Evolutionary conservation across 2,113 vertebrate genomes (phyloP).

Genomic region (Pachypanchax playfairii): DNA sequence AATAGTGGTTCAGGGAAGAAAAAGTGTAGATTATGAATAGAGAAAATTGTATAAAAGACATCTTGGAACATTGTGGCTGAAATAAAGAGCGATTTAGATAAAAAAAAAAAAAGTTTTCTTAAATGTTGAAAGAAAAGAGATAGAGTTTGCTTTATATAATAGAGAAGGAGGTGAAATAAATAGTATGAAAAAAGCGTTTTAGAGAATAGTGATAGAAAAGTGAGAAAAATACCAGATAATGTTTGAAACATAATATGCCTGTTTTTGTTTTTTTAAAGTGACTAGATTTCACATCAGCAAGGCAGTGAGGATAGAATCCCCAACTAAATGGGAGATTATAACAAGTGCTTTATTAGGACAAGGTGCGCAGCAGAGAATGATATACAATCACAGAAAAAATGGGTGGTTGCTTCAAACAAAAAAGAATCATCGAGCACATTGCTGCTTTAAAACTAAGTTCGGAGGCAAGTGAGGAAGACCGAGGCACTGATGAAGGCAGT

Average conservation of each 20-base stretch:
- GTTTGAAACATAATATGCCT: too few relatives aligned
- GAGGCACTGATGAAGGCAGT: not conserved
- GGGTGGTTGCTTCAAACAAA: conserved; percentile 2
- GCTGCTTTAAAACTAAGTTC: conserved; percentile 1
- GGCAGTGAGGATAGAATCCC: conserved; percentile 25
- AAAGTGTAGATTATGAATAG: conserved; percentile 26
- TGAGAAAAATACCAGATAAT: not conserved
- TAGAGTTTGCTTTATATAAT: not conserved
- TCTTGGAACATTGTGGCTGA: conserved; percentile 13
- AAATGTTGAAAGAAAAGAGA: conserved; percentile 7
- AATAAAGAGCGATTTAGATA: conserved; percentile 6
- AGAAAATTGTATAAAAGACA: conserved; percentile 14
- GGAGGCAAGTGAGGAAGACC: not conserved
- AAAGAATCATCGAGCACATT: conserved; percentile 19
- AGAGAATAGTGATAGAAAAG: not conserved
- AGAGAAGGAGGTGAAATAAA: not conserved
- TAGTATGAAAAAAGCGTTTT: not conserved
- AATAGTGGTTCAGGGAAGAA: conserved; percentile 28
- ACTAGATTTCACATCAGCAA: conserved; percentile 30
- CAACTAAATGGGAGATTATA: conserved; percentile 26
- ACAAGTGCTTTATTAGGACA: conserved; percentile 23
- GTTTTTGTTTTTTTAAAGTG: too few relatives aligned
- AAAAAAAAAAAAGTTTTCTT: conserved; percentile 16
- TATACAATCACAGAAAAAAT: conserved; percentile 27
- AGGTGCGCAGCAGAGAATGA: conserved; percentile 5